These are phyloP conservation scores for Apamea sordens DNA, from an alignment of 2,888 invertebrate species.

Conservation along the genomic window DNA sequence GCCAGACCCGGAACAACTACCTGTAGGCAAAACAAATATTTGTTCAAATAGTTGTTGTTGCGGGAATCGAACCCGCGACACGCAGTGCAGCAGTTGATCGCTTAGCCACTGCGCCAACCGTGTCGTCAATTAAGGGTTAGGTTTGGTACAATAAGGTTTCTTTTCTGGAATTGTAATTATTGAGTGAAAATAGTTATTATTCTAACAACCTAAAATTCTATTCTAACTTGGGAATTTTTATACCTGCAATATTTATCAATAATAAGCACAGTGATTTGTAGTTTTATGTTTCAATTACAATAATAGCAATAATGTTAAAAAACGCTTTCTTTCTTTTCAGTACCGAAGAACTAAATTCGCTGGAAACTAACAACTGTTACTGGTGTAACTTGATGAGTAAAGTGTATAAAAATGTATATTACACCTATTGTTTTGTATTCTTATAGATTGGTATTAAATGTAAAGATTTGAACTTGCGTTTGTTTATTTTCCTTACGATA, in stretches of 20 bases:
- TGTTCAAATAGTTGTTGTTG: too few species aligned
- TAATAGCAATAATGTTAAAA: background rate
- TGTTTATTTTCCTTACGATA: slow-evolving; percentile 4
- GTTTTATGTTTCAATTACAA: background rate
- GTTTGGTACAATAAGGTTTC: background rate
- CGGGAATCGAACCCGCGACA: too few species aligned
- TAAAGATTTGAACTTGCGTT: background rate
- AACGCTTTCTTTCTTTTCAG: slow-evolving; percentile 18
- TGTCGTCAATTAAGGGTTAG: too few species aligned
- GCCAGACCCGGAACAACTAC: too few species aligned
- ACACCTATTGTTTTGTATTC: background rate
- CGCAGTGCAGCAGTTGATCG: too few species aligned
- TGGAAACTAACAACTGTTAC: background rate
- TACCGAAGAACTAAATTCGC: background rate
- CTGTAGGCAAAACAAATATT: too few species aligned
- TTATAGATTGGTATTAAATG: slow-evolving; percentile 21
- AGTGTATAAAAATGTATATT: background rate
- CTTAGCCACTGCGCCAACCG: too few species aligned
- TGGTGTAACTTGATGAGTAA: background rate
- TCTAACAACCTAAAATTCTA: background rate
- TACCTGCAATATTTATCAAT: background rate
- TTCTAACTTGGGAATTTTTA: background rate
- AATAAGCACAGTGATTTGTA: background rate
- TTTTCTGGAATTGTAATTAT: background rate
- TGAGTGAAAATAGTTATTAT: background rate